These are phyloP conservation scores for Phasia obesa DNA, from an alignment of 2,888 invertebrate species.

Conservation along the genomic window DNA sequence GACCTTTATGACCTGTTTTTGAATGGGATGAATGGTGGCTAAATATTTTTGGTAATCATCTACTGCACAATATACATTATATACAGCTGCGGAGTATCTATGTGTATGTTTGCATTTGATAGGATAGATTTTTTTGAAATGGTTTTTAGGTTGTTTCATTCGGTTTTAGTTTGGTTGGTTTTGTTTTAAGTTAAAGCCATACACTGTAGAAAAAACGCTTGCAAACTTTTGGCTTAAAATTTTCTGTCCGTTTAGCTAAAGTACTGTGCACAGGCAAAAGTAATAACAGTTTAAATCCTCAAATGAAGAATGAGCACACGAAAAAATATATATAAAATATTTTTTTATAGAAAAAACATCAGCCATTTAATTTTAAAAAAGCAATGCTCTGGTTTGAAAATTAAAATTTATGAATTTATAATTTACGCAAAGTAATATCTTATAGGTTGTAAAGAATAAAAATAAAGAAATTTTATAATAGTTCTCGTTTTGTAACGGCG, in stretches of 20 bases:
- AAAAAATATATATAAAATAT: conserved; percentile 5
- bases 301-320: conserved; percentile 59
- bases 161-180: conserved; percentile 40
- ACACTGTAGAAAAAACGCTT: conserved; percentile 43
- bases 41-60: conserved; percentile 46
- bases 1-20: conserved; percentile 70
- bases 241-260: conserved; percentile 70
- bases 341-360: conserved; percentile 12
- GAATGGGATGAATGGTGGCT: conserved; percentile 58
- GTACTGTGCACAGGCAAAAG: conserved; percentile 63
- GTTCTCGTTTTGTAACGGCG: no score
- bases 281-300: conserved; percentile 68
- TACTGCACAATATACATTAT: neutral
- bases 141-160: conserved; percentile 35
- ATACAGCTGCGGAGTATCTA: neutral
- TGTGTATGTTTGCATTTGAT: conserved; percentile 29
- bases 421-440: no score
- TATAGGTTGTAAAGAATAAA: no score
- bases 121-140: conserved; percentile 37
- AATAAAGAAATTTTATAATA: no score
- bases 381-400: conserved; percentile 30
- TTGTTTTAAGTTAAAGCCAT: conserved; percentile 59
- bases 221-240: conserved; percentile 69
- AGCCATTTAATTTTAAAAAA: conserved; percentile 20
- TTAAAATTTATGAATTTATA: conserved; percentile 36